phyloP scores from a whole-genome alignment of 2,888 invertebrate genomes.

The Morpho helenor region DNA sequence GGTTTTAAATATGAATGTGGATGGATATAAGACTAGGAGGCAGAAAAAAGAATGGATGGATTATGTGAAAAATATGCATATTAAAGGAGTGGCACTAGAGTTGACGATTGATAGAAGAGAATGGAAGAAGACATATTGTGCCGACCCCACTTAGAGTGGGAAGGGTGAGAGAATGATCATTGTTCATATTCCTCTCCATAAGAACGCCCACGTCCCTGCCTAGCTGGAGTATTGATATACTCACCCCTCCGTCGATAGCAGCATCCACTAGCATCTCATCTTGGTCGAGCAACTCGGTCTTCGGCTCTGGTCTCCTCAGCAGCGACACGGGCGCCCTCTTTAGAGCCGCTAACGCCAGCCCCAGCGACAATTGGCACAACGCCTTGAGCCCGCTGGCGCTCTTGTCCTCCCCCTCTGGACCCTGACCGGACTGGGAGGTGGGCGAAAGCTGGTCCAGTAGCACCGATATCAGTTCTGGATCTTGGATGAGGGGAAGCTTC shows the following conservation, averaged over 20 bases:
- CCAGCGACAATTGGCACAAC: slow-evolving; percentile 56
- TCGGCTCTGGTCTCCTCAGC: slow-evolving; percentile 37
- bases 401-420: slow-evolving; percentile 31
- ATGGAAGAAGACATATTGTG: no score
- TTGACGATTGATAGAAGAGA: no score
- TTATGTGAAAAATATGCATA: no score
- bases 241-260: slow-evolving; percentile 84
- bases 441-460: slow-evolving; percentile 73
- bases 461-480: slow-evolving; percentile 76
- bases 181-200: no score
- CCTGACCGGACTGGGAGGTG: slow-evolving; percentile 30
- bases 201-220: no score
- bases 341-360: slow-evolving; percentile 58
- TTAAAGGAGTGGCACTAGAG: no score
- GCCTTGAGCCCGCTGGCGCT: slow-evolving; percentile 45
- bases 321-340: slow-evolving; percentile 65
- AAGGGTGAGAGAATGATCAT: no score
- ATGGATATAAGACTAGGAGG: no score
- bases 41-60: no score
- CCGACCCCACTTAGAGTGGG: no score
- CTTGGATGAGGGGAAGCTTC: slow-evolving; percentile 82
- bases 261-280: slow-evolving; percentile 90
- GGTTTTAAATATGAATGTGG: no score
- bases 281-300: slow-evolving; percentile 79
- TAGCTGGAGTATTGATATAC: not conserved